These are phyloP conservation scores for Parauchenoglanis punctatus DNA, from an alignment of 2,797 vertebrate genomes.

Conservation along the genomic window DNA sequence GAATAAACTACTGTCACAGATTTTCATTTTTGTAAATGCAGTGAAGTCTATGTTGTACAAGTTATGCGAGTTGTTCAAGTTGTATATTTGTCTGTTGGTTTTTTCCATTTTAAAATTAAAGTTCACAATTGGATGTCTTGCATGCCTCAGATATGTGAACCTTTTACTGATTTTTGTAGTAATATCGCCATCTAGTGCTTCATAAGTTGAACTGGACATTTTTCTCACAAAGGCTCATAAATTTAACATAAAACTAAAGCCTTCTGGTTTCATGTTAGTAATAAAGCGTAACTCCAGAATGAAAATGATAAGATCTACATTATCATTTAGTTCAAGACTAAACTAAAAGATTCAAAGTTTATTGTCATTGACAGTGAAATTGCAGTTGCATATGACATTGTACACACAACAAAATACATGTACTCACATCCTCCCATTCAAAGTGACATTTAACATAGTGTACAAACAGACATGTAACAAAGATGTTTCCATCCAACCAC, in stretches of 20 bases:
- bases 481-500: neutral
- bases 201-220: neutral
- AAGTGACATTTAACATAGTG: too few species aligned
- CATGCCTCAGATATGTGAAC: neutral
- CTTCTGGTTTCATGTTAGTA: neutral
- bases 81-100: slow-evolving; percentile 82
- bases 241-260: neutral
- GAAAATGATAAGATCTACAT: neutral
- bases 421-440: neutral
- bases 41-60: slow-evolving; percentile 76
- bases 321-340: neutral
- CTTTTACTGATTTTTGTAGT: neutral
- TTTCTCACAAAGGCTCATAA: neutral
- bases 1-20: slow-evolving; percentile 84
- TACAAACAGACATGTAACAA: neutral
- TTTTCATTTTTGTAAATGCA: slow-evolving; percentile 74
- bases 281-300: neutral
- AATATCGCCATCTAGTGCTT: slow-evolving; percentile 68
- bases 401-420: neutral
- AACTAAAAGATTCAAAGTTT: neutral
- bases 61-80: slow-evolving; percentile 67
- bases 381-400: neutral
- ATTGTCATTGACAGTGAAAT: neutral
- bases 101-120: slow-evolving; percentile 71
- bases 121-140: slow-evolving; percentile 38